Percentiles rank a stretch among this genome's conserved stretches.
These are phyloP conservation scores for Nomada goodeniana DNA, from an alignment of 2,888 invertebrate genomes.

Conservation along the genomic window DNA sequence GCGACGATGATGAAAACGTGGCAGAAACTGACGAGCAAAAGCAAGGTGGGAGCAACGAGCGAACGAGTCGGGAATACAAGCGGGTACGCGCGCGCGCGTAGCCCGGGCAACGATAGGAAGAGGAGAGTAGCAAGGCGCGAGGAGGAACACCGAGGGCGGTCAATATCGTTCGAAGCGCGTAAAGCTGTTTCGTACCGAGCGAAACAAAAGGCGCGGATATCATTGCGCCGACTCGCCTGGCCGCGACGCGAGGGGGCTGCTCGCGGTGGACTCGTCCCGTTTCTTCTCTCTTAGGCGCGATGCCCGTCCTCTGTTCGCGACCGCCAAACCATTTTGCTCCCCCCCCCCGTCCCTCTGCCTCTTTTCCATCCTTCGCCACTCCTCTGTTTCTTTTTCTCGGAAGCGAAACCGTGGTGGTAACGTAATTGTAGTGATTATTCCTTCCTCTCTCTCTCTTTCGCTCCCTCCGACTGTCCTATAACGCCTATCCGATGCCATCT, in stretches of 20 bases:
- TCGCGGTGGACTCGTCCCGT: conserved; percentile 49
- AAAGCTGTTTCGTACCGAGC: conserved; percentile 66
- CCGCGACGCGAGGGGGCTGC: conserved; percentile 59
- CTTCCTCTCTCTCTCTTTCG: conserved; percentile 65
- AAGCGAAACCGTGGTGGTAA: conserved; percentile 78
- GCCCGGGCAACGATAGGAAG: not conserved
- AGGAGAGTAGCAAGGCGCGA: not conserved
- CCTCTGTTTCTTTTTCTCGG: conserved; percentile 72
- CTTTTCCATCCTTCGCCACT: conserved; percentile 43
- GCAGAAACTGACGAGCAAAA: conserved; percentile 59
- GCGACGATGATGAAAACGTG: conserved; percentile 62
- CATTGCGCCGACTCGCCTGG: conserved; percentile 59
- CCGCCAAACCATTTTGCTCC: conserved; percentile 72
- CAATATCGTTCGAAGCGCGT: conserved; percentile 70
- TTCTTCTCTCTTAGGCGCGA: conserved; percentile 50
- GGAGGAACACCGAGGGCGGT: conserved; percentile 30
- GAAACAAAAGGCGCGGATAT: conserved; percentile 74
- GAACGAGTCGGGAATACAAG: not conserved
- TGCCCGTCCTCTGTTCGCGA: conserved; percentile 63
- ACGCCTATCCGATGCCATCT: conserved; percentile 29
- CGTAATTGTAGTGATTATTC: conserved; percentile 82
- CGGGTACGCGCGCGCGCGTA: not conserved
- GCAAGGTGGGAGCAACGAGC: conserved; percentile 5
- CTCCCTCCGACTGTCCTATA: conserved; percentile 31
- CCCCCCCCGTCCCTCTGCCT: conserved; percentile 38